Evolutionary conservation across 1,140 invertebrate species (phyloP).

Genomic region (Delia radicum): DNA sequence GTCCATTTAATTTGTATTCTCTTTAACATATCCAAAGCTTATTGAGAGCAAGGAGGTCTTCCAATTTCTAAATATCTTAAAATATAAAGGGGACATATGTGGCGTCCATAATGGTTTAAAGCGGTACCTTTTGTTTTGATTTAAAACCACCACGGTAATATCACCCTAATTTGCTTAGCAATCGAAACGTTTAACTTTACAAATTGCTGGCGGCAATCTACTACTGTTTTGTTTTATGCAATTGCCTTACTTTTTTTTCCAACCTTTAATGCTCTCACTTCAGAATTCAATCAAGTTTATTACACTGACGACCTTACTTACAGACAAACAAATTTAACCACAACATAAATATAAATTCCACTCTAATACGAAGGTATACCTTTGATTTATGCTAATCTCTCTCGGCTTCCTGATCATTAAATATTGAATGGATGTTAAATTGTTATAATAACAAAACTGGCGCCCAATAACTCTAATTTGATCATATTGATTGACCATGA

Average conservation of each 20-base stretch:
- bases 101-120: no score
- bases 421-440: conserved; percentile 13
- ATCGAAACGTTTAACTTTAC: conserved; percentile 21
- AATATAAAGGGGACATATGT: no score
- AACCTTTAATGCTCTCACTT: background rate
- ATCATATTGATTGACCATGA: background rate
- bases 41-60: no score
- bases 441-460: conserved; percentile 19
- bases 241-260: background rate
- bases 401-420: background rate
- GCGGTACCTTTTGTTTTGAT: no score
- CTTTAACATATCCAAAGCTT: no score
- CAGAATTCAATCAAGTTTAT: conserved; percentile 17
- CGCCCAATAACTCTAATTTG: background rate
- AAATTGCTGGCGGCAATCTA: conserved; percentile 15
- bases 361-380: background rate
- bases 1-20: no score
- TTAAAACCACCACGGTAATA: background rate
- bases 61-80: no score
- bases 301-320: background rate
- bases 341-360: conserved; percentile 8
- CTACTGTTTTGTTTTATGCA: background rate
- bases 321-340: background rate
- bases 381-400: background rate
- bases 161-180: background rate